phyloP scores from a whole-genome alignment of 1,140 invertebrate species.

The Polypedilum vanderplanki region DNA sequence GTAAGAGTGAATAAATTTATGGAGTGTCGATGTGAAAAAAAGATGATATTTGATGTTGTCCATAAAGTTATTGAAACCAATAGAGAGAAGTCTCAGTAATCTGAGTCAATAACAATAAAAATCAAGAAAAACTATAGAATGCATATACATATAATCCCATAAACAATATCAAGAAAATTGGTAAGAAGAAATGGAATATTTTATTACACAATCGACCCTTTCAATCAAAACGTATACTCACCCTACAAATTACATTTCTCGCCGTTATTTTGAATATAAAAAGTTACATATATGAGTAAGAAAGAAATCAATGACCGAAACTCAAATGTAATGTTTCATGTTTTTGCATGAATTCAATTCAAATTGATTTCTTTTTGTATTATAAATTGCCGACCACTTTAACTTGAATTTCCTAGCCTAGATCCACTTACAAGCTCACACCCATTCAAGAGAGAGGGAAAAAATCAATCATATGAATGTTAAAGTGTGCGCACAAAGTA shows the following conservation, averaged over 20 bases:
- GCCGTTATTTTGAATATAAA: neutral
- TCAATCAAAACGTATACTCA: neutral
- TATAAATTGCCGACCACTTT: too few relatives aligned
- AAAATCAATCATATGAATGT: too few relatives aligned
- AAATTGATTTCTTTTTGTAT: neutral
- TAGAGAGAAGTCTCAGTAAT: neutral
- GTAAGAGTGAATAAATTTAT: constrained; percentile 1
- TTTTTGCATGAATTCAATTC: neutral
- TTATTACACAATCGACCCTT: constrained; percentile 8
- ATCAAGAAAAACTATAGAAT: neutral
- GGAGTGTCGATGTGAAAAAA: neutral
- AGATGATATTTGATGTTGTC: neutral
- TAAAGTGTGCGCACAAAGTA: neutral
- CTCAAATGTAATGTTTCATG: neutral
- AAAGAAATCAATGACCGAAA: neutral
- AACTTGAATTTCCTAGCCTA: too few relatives aligned
- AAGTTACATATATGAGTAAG: neutral
- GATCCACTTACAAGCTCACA: too few relatives aligned
- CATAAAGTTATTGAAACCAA: constrained; percentile 23
- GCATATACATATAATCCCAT: neutral
- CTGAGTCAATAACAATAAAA: constrained; percentile 1
- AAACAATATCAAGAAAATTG: constrained; percentile 10
- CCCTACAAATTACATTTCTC: neutral
- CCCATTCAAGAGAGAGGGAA: too few relatives aligned
- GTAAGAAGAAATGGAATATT: neutral